phyloP scores from a whole-genome alignment of 2,888 invertebrate species.

The Scaptomyza reducta region DNA sequence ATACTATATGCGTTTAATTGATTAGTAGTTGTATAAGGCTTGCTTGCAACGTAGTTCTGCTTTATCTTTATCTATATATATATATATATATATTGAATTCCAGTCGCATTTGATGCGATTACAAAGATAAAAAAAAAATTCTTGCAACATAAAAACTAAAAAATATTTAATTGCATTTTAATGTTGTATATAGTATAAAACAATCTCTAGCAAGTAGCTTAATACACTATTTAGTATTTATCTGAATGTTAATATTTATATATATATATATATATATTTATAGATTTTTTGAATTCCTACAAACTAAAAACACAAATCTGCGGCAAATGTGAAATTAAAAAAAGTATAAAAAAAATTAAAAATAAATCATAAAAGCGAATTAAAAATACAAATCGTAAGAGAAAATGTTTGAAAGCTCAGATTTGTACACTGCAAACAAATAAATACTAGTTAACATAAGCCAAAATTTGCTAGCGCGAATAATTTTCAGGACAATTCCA shows the following conservation, averaged over 20 bases:
- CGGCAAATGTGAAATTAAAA: neutral
- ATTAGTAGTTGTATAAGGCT: slow-evolving; percentile 67
- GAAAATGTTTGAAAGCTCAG: too few species aligned
- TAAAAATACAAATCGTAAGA: neutral
- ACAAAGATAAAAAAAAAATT: slow-evolving; percentile 33
- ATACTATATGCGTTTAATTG: slow-evolving; percentile 41
- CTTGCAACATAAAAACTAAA: slow-evolving; percentile 40
- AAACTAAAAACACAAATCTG: neutral
- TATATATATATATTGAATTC: slow-evolving; percentile 7
- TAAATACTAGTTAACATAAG: neutral
- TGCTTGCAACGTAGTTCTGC: slow-evolving; percentile 61
- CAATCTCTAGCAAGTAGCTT: slow-evolving; percentile 57
- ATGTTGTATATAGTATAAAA: slow-evolving; percentile 34
- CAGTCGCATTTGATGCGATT: slow-evolving; percentile 71
- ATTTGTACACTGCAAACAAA: neutral
- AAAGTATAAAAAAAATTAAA: neutral
- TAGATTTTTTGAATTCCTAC: slow-evolving; percentile 7
- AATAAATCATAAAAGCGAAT: neutral
- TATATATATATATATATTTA: slow-evolving; percentile 2
- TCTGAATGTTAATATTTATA: neutral
- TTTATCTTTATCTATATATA: neutral
- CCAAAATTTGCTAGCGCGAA: too few species aligned
- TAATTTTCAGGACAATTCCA: too few species aligned
- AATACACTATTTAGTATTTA: slow-evolving; percentile 10
- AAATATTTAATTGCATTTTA: slow-evolving; percentile 23